These are phyloP conservation scores for Hybognathus amarus DNA, from an alignment of 2,797 vertebrate genomes.

Conservation along the genomic window DNA sequence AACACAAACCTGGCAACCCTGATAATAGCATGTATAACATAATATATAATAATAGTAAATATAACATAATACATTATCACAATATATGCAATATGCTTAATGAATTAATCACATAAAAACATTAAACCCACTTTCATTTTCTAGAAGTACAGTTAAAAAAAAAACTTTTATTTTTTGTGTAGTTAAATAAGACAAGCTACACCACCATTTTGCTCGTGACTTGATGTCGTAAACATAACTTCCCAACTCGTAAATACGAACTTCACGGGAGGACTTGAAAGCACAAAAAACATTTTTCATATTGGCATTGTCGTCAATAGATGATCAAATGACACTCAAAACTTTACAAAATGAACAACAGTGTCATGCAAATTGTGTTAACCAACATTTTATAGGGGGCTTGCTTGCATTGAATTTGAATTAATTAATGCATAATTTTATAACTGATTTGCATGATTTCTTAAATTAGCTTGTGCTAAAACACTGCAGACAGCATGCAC, in stretches of 20 bases:
- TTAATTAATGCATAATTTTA: neutral
- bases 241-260: neutral
- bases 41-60: too few relatives aligned
- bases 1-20: too few relatives aligned
- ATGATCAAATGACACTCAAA: neutral
- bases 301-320: neutral
- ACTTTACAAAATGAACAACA: neutral
- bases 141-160: too few relatives aligned
- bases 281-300: neutral
- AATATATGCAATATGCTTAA: too few relatives aligned
- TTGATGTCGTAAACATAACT: neutral
- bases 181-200: too few relatives aligned
- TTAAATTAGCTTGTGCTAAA: neutral
- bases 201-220: too few relatives aligned
- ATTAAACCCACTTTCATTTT: too few relatives aligned
- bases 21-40: too few relatives aligned
- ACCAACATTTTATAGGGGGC: neutral
- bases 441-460: neutral
- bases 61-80: too few relatives aligned
- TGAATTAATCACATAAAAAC: too few relatives aligned
- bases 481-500: neutral
- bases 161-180: too few relatives aligned
- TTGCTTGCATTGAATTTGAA: neutral
- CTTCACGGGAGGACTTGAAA: neutral
- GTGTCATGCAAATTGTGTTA: neutral